Base-by-base conservation (phyloP, 2,113 vertebrate species). In the Tragelaphus buxtoni region DNA sequence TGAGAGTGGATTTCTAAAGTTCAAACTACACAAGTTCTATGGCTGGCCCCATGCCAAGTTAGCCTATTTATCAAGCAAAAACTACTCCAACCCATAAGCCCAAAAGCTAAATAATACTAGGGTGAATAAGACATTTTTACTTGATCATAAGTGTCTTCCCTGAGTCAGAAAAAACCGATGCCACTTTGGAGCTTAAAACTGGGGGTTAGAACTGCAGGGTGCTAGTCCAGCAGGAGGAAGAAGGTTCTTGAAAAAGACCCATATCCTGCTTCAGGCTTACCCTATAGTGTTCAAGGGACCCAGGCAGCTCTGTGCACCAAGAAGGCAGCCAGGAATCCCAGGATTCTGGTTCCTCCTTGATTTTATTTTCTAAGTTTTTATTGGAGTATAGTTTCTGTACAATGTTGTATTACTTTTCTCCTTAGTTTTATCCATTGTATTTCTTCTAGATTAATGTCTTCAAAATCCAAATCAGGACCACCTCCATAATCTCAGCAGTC, bases 191-290 rank as follows among this genome's bases (percentile, higher is more conserved):
- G 95, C 89, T 95, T 98, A 97, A 97, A 90, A 97, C 90, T 96
- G 95, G 83, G 97, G 76, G 98, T 91, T 95, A 98, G 97, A 97
- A 96, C 96, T 56, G 56, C 95, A 98, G 95, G 94, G 94, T 97
- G 97, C 96, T 98, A 92, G 97, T 96, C 98, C 96, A 98, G 88
- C 90, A 76, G 94, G 85, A 98, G 97, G 97, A 98, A 97, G 98
- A 97, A 97, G 98, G 97, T 98, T 98, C 97, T 98, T 96, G 94
- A 98, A 97, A 98, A 97, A 0, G 39, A 91, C 80, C 95, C 45
- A 86, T 97, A 90, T 86, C 81, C 90, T 61, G 45, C 55, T 9
- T 87, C 18, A 47, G 55, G 51, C 97, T 39, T 72, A 72, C 65
- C 65, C 35, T 69, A 69, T 22, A 35, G 65, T 69, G 65, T n/a